phyloP scores from a whole-genome alignment of 2,797 vertebrate species.

The Phrynocephalus vlangalii region DNA sequence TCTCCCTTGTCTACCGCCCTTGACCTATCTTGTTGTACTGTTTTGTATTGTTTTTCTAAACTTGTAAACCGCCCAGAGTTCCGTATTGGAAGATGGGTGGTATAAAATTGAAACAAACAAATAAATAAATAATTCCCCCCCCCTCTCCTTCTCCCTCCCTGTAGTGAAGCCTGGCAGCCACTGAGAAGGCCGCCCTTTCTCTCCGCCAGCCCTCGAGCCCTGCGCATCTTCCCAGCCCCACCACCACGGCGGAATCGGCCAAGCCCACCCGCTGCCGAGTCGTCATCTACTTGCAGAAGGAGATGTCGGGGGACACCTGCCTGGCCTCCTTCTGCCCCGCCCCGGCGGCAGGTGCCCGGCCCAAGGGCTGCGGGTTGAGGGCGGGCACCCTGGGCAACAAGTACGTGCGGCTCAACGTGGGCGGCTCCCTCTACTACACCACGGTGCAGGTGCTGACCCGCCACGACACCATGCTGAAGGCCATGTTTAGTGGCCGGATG shows the following conservation, averaged over 20 bases:
- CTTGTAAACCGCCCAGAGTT: too few species aligned
- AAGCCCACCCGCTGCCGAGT: conserved; percentile 93
- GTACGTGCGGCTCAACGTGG: conserved; percentile 92
- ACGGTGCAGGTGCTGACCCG: conserved; percentile 90
- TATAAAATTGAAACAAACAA: too few species aligned
- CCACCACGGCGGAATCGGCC: conserved; percentile 89
- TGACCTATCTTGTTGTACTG: too few species aligned
- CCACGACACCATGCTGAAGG: conserved; percentile 90
- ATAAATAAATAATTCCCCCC: background rate
- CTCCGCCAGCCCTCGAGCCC: conserved; percentile 36
- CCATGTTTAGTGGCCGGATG: conserved; percentile 95
- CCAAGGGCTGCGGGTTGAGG: conserved; percentile 80
- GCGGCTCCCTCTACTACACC: conserved; percentile 90
- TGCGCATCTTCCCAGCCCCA: conserved; percentile 52
- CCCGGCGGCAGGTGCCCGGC: conserved; percentile 77
- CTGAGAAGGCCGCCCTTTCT: background rate
- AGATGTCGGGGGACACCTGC: conserved; percentile 93
- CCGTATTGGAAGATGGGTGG: too few species aligned
- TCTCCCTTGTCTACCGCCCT: too few species aligned
- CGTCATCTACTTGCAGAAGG: conserved; percentile 94
- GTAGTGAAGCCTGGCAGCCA: too few species aligned
- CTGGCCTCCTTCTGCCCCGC: conserved; percentile 77
- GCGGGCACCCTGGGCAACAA: conserved; percentile 85
- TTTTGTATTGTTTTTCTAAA: too few species aligned
- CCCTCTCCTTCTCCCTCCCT: background rate